phyloP scores from a whole-genome alignment of 2,797 vertebrate species.

The Bryconaethiops microstoma region DNA sequence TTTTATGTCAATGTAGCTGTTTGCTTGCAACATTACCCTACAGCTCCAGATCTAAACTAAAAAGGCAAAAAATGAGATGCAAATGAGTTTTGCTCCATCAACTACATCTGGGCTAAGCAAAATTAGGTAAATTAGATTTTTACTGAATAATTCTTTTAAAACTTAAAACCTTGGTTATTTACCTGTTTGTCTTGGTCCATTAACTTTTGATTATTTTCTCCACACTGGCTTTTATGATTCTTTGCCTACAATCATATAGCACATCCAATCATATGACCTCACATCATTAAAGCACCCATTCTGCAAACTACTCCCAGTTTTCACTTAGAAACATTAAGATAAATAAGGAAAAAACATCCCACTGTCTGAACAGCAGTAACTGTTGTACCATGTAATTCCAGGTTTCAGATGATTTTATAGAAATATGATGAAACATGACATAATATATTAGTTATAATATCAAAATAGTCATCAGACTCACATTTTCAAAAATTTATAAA shows the following conservation, averaged over 20 bases:
- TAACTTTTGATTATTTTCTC: slow-evolving; percentile 79
- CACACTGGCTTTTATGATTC: slow-evolving; percentile 75
- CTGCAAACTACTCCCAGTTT: not conserved
- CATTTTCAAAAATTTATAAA: not conserved
- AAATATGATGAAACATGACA: no score
- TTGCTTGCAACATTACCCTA: no score
- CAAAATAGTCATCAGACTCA: not conserved
- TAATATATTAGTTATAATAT: not conserved
- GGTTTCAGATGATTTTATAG: no score
- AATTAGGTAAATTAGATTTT: no score
- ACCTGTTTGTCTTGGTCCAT: slow-evolving; percentile 89
- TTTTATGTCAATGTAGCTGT: no score
- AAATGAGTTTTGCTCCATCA: no score
- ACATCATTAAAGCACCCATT: slow-evolving; percentile 8
- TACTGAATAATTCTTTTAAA: not conserved
- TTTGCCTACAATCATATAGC: slow-evolving; percentile 80
- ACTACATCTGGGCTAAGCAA: no score
- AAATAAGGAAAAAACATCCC: not conserved
- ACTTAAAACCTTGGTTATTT: slow-evolving; percentile 2
- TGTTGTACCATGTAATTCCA: no score
- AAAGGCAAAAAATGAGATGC: no score
- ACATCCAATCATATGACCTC: slow-evolving; percentile 41
- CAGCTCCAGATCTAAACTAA: no score
- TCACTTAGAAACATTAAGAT: not conserved
- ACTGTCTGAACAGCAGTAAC: not conserved